Evolutionary conservation across 2,888 invertebrate genomes (phyloP), one percentile per base, ranked within the genome.

Genomic region (Phragmatobia fuliginosa): DNA sequence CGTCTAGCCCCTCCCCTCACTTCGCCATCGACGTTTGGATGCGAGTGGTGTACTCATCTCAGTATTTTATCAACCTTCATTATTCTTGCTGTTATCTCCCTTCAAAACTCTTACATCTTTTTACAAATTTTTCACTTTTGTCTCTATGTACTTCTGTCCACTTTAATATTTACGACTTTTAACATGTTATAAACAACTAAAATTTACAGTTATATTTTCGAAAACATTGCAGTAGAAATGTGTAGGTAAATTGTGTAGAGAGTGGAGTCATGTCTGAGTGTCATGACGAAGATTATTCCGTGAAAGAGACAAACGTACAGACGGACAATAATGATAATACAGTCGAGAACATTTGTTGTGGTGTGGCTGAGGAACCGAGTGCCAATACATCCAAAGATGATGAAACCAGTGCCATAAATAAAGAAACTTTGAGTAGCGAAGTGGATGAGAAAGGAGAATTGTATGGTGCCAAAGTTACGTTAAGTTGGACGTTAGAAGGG

Each of bases 401-500:
- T 38, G 72, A 61, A 72, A 78, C 83, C 72, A 88, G 88, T 92
- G 90, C 88, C 86, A 89, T 88, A 87, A 79, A 82, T 72, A 80
- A 83, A 74, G 82, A 85, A 67, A 82, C 74, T 67, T 78, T 82
- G 72, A 85, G 78, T 72, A 85, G 78, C 78, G 83, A 80, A 52
- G 72, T 68, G 36, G 83, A 81, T 25, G 80, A 78, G 72, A 80
- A 82, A 64, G 76, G 75, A 41, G 73, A 75, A 63, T 70, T 81
- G 59, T 79, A 73, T 70, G 73, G 76, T 78, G 79, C 77, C 74
- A 80, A 81, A 76, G 77, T 82, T 32, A 76, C 73, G 64, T 83
- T 94, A 72, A 87, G 86, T 73, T 95, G 95, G 92, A 93, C 90
- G 18, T 86, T 92, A 70, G 92, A 95, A 76, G 92, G 91, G 58